phyloP scores from a whole-genome alignment of 2,888 invertebrate genomes.

The Rhagonycha fulva region DNA sequence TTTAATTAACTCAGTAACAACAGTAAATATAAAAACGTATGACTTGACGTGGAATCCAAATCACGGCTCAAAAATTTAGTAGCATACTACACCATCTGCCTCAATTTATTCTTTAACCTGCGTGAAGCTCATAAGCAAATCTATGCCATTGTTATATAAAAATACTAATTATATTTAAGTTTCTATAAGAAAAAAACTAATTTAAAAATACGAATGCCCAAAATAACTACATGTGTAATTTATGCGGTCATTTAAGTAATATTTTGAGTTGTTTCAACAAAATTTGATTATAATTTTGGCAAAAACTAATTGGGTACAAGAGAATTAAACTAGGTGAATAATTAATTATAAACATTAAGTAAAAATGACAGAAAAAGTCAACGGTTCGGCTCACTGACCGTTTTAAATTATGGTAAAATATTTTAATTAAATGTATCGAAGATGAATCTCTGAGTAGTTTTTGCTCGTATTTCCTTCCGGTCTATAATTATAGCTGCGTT shows the following conservation, averaged over 20 bases:
- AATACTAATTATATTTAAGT: too few relatives aligned
- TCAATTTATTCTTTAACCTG: too few relatives aligned
- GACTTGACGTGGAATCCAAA: too few relatives aligned
- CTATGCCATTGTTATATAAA: too few relatives aligned
- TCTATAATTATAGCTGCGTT: slow-evolving; percentile 54
- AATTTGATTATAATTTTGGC: neutral
- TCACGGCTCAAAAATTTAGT: too few relatives aligned
- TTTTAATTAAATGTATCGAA: slow-evolving; percentile 57
- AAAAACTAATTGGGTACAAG: neutral
- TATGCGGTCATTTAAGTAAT: neutral
- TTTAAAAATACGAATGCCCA: too few relatives aligned
- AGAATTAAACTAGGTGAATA: neutral
- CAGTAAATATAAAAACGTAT: too few relatives aligned
- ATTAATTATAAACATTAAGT: neutral
- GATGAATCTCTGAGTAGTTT: slow-evolving; percentile 56
- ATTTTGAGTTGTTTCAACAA: neutral
- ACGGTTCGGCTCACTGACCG: slow-evolving; percentile 44
- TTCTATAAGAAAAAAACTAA: too few relatives aligned
- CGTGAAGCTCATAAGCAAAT: too few relatives aligned
- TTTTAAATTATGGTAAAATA: slow-evolving; percentile 55
- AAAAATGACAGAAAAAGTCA: slow-evolving; percentile 27
- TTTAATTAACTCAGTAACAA: too few relatives aligned
- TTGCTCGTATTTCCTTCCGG: slow-evolving; percentile 58
- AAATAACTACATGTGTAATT: neutral
- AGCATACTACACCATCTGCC: too few relatives aligned